Conservation (phyloP, 2,113 vertebrate species). For the Pomatostomus ruficeps region DNA sequence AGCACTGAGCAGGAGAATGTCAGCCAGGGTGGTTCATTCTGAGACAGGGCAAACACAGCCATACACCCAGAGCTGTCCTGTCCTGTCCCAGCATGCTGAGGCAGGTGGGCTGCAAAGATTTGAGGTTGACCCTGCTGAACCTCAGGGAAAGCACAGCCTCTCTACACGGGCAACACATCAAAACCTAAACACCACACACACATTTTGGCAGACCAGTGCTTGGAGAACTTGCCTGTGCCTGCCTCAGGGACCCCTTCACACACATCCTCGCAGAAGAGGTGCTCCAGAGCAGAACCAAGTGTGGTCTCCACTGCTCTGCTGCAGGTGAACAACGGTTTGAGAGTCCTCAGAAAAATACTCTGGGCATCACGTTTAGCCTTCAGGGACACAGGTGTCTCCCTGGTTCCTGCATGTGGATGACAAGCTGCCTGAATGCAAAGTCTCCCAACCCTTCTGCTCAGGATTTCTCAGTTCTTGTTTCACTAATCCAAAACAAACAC, state of each 20-base stretch:
- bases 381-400: background rate
- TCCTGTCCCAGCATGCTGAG: background rate
- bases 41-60: background rate
- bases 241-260: background rate
- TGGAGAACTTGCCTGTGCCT: background rate
- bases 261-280: fast-evolving
- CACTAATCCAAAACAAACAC: background rate
- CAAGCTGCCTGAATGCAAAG: background rate
- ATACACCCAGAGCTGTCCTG: background rate
- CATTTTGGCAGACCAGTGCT: background rate
- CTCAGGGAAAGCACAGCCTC: background rate
- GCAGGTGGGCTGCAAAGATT: background rate
- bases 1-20: background rate
- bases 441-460: background rate
- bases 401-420: fast-evolving
- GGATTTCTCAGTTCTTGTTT: background rate
- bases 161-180: fast-evolving
- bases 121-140: background rate
- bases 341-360: background rate
- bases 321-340: background rate
- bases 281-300: background rate
- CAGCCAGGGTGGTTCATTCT: fast-evolving
- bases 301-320: background rate
- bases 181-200: fast-evolving
- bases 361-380: background rate